Conservation (phyloP, 1,140 invertebrate species). For the Lepidurus arcticus region DNA sequence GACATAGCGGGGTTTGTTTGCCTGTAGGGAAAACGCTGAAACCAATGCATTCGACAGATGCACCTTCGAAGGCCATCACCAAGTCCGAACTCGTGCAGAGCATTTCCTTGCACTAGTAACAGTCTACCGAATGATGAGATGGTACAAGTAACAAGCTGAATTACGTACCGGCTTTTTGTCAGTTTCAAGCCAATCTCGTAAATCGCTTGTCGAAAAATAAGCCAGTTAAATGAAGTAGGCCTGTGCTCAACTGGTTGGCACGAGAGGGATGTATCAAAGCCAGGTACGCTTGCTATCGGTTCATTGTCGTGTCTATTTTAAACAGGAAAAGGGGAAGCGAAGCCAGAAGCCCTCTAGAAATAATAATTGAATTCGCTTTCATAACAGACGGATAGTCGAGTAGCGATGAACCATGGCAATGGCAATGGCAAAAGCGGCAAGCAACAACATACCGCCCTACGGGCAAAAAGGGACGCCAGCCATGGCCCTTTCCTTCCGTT, state of each 20-base stretch:
- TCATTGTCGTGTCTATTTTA: too few species aligned
- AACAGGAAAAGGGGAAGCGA: neutral
- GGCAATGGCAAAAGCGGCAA: slow-evolving; percentile 15
- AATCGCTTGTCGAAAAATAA: neutral
- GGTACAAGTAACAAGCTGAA: neutral
- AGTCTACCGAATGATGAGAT: neutral
- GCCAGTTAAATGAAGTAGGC: neutral
- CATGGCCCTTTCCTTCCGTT: slow-evolving; percentile 7
- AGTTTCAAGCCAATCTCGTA: neutral
- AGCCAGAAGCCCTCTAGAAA: neutral
- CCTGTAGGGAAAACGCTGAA: neutral
- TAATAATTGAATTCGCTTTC: neutral
- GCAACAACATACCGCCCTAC: slow-evolving; percentile 10
- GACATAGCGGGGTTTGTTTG: slow-evolving; percentile 21
- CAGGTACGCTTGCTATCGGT: too few species aligned
- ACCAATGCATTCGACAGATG: slow-evolving; percentile 21
- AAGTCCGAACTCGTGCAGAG: neutral
- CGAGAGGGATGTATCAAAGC: neutral
- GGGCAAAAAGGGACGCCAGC: slow-evolving; percentile 8
- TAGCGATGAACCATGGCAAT: slow-evolving; percentile 8
- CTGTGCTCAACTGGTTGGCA: neutral
- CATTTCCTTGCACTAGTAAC: neutral
- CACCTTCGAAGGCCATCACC: slow-evolving; percentile 4
- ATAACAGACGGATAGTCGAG: neutral
- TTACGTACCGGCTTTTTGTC: neutral